Base-by-base conservation (phyloP, 2,113 vertebrate genomes). In the Xiphorhynchus elegans region DNA sequence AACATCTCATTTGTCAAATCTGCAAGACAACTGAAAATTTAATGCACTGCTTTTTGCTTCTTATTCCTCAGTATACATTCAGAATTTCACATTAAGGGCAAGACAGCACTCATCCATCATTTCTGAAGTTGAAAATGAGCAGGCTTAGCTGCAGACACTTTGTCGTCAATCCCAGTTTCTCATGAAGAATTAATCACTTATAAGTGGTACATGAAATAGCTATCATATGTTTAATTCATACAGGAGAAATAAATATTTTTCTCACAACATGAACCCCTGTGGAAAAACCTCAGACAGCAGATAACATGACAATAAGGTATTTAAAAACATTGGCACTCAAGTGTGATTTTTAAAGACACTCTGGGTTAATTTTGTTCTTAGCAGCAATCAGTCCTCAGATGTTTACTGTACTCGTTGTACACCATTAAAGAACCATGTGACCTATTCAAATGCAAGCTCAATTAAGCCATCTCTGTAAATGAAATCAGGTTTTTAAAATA, bases 141-240 rank as follows among this genome's bases (percentile, higher is more conserved):
- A 77, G 21, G 56, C 28, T 39, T n/a, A 52, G 74, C 79, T 74
- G n/a, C 26, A 72, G 66, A 67, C 68, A 39, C 11, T 94, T 90
- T 63, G 52, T 26, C 90, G 52, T 67, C 81, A 86, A 68, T 39
- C 72, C 82, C 49, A 73, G 42, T 46, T 33, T 82, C 78, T 91
- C 75, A 95, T 63, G 31, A 95, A 93, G 78, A 96, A 94, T 96
- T 94, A 95, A 96, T 94, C 79, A 91, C 33, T 93, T 69, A 9
- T 56, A 89, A 94, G 81, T 31, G 67, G 73, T 9, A 50, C 58
- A 80, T 39, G 67, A 93, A 96, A 94, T 31, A 95, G 77, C 91
- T 90, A 91, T 83, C 63, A 39, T 79, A 89, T 91, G 74, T 87
- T 94, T 96, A 95, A 94, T 95, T 89, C 72, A 95, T 96, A 77